phyloP scores from a whole-genome alignment of 1,140 invertebrate species.

The Plutomurus gul region DNA sequence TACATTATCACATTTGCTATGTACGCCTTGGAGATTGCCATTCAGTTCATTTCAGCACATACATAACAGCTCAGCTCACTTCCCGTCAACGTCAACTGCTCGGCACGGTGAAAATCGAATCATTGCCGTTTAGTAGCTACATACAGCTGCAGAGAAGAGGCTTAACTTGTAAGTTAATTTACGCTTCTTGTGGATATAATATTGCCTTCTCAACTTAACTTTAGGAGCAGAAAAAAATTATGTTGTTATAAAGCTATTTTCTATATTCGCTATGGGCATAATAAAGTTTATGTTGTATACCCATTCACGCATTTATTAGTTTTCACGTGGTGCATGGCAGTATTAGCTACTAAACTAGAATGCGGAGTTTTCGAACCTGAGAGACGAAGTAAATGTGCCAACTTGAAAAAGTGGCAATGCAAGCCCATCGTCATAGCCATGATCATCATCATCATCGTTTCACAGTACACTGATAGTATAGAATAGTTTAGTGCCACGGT shows the following conservation, averaged over 20 bases:
- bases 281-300: too few species aligned
- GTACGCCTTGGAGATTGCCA: background rate
- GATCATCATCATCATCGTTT: conserved; percentile 27
- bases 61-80: background rate
- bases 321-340: background rate
- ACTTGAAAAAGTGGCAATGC: conserved; percentile 26
- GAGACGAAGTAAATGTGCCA: conserved; percentile 12
- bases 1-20: background rate
- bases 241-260: conserved; percentile 14
- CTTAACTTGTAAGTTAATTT: conserved; percentile 26
- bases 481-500: conserved; percentile 15
- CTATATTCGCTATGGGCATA: too few species aligned
- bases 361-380: conserved; percentile 4
- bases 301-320: background rate
- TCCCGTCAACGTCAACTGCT: conserved; percentile 6
- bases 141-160: background rate
- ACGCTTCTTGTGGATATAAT: too few species aligned
- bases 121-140: conserved; percentile 10
- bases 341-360: background rate
- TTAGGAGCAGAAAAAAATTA: background rate
- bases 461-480: conserved; percentile 26
- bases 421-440: conserved; percentile 26
- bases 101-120: background rate
- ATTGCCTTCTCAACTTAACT: background rate
- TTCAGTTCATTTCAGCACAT: background rate